Percentiles rank a stretch among this genome's conserved stretches.
Conservation (phyloP, 30 jellyfish, hydroid and myxozoan species). For the Turritopsis rubra region DNA sequence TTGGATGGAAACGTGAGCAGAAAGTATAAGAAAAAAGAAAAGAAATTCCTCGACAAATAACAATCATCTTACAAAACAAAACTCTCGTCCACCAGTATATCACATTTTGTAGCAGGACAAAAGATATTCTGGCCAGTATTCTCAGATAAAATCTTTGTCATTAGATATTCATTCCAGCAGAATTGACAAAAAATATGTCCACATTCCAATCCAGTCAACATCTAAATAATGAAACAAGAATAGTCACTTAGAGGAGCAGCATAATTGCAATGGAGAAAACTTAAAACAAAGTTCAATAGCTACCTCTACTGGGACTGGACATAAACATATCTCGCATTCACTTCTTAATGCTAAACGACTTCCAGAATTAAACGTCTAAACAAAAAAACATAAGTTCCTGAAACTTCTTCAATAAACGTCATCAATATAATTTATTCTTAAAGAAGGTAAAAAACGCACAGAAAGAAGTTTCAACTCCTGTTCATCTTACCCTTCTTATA, state of each 20-base stretch:
- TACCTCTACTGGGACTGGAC: slow-evolving; percentile 76
- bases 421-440: no score
- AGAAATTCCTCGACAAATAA: no score
- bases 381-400: no score
- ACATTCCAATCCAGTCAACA: slow-evolving; percentile 94
- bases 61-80: slow-evolving; percentile 66
- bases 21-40: neutral
- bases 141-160: slow-evolving; percentile 70
- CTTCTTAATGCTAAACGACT: slow-evolving; percentile 18
- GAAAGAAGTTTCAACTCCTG: neutral
- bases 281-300: neutral
- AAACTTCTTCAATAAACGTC: neutral
- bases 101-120: slow-evolving; percentile 94
- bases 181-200: slow-evolving; percentile 87
- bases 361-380: slow-evolving; percentile 1
- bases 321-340: slow-evolving; percentile 80
- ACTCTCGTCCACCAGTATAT: slow-evolving; percentile 85
- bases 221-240: slow-evolving; percentile 33
- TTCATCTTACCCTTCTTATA: neutral
- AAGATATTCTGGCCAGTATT: slow-evolving; percentile 85
- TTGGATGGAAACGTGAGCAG: neutral
- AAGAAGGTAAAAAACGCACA: neutral
- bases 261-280: neutral
- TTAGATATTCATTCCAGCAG: slow-evolving; percentile 94
- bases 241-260: neutral